phyloP scores from a whole-genome alignment of 2,888 invertebrate genomes.

The Ernsta delagoae region DNA sequence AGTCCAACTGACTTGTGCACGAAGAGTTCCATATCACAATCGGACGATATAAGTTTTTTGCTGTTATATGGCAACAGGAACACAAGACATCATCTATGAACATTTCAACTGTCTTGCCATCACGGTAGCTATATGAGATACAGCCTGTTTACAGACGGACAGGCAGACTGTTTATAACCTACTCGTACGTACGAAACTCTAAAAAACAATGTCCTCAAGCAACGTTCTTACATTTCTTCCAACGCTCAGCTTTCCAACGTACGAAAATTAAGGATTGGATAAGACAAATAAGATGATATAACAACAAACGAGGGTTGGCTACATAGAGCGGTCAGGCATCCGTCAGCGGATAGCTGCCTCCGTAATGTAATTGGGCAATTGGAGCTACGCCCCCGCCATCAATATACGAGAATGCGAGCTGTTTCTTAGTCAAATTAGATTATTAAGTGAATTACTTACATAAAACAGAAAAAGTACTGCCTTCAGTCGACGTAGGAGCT shows the following conservation, averaged over 20 bases:
- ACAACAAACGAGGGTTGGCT: neutral
- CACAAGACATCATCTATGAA: too few species aligned
- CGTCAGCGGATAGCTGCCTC: neutral
- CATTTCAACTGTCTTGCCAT: too few species aligned
- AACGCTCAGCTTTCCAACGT: neutral
- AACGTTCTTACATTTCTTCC: neutral
- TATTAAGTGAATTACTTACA: neutral
- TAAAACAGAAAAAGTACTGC: neutral
- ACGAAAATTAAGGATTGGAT: neutral
- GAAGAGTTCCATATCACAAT: too few species aligned
- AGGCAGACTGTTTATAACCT: too few species aligned
- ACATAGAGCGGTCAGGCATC: neutral
- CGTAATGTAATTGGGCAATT: conserved; percentile 27
- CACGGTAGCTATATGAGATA: too few species aligned
- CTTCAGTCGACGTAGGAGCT: too few species aligned
- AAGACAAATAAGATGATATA: neutral
- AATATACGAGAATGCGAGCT: neutral
- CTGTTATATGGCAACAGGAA: too few species aligned
- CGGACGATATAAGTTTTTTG: too few species aligned
- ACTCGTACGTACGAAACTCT: too few species aligned
- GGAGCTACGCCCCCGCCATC: conserved; percentile 15
- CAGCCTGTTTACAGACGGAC: too few species aligned
- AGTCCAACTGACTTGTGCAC: too few species aligned
- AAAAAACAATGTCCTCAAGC: neutral
- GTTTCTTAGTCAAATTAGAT: conserved; percentile 5